These are phyloP conservation scores for Chymomyza amoena DNA, from an alignment of 2,888 invertebrate genomes.

Conservation along the genomic window DNA sequence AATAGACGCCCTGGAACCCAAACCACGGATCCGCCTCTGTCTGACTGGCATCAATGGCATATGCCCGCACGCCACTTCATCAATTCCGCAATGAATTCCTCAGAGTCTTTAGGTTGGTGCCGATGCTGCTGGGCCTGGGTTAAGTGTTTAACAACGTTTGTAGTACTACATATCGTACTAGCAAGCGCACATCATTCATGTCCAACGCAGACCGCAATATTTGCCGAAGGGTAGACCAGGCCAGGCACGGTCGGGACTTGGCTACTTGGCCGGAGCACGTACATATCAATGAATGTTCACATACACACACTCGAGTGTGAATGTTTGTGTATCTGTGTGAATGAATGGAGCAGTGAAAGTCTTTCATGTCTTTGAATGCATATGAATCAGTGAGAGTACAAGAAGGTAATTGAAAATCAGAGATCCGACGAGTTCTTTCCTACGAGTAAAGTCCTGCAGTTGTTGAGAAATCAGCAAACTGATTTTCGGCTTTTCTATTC, in stretches of 20 bases:
- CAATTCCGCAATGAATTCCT: conserved; percentile 49
- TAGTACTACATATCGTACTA: conserved; percentile 29
- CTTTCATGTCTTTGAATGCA: conserved; percentile 42
- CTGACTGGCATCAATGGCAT: neutral
- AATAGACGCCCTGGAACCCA: too few species aligned
- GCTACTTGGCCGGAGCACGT: conserved; percentile 29
- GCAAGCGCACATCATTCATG: conserved; percentile 64
- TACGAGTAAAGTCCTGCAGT: neutral
- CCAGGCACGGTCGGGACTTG: conserved; percentile 16
- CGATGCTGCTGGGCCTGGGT: conserved; percentile 11
- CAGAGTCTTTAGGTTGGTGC: conserved; percentile 46
- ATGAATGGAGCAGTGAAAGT: neutral
- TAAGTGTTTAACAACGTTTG: conserved; percentile 60
- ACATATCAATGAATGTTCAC: conserved; percentile 28
- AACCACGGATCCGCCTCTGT: conserved; percentile 13
- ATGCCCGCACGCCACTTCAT: conserved; percentile 49
- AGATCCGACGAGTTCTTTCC: conserved; percentile 30
- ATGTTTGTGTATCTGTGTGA: neutral
- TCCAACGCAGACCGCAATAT: conserved; percentile 62
- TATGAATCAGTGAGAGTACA: conserved; percentile 56
- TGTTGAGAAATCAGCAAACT: conserved; percentile 29
- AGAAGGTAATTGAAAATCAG: conserved; percentile 65
- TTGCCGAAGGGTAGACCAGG: conserved; percentile 54
- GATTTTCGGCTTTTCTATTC: conserved; percentile 33
- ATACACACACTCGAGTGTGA: conserved; percentile 6